Percentiles rank a stretch among this genome's conserved stretches.
Conservation (phyloP, 2,113 vertebrate species). For the Atractosteus spatula region DNA sequence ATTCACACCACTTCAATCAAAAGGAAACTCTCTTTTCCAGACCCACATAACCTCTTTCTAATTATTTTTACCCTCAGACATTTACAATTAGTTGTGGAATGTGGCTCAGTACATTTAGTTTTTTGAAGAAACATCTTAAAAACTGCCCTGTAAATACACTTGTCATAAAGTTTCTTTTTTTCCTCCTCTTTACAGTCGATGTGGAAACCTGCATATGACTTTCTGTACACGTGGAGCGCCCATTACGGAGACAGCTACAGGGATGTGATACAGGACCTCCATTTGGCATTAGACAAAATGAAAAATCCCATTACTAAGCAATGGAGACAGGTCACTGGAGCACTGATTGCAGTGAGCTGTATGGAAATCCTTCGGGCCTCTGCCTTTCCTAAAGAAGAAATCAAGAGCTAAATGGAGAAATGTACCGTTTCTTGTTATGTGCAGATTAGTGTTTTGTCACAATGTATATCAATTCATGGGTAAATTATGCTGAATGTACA, state of each 20-base stretch:
- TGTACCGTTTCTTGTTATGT: no score
- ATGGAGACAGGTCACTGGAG: conserved; percentile 89
- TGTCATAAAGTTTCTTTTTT: background rate
- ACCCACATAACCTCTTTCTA: no score
- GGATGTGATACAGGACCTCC: conserved; percentile 90
- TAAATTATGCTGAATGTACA: no score
- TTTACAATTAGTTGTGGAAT: no score
- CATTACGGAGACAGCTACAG: conserved; percentile 80
- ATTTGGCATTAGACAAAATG: conserved; percentile 89
- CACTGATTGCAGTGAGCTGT: conserved; percentile 84
- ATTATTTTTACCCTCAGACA: no score
- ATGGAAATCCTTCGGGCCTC: conserved; percentile 75
- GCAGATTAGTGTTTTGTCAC: no score
- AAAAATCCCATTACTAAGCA: conserved; percentile 88
- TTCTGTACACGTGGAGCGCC: conserved; percentile 86
- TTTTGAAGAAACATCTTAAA: no score
- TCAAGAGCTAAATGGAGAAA: conserved; percentile 5
- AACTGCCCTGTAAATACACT: no score
- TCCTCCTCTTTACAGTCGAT: conserved; percentile 72
- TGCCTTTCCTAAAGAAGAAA: conserved; percentile 65
- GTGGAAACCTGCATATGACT: conserved; percentile 98
- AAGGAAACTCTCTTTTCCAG: no score
- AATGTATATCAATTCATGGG: no score
- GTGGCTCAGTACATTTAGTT: no score
- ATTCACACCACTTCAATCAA: no score